These are phyloP conservation scores for Pyrrhia umbra DNA, from an alignment of 2,888 invertebrate species.

Conservation along the genomic window DNA sequence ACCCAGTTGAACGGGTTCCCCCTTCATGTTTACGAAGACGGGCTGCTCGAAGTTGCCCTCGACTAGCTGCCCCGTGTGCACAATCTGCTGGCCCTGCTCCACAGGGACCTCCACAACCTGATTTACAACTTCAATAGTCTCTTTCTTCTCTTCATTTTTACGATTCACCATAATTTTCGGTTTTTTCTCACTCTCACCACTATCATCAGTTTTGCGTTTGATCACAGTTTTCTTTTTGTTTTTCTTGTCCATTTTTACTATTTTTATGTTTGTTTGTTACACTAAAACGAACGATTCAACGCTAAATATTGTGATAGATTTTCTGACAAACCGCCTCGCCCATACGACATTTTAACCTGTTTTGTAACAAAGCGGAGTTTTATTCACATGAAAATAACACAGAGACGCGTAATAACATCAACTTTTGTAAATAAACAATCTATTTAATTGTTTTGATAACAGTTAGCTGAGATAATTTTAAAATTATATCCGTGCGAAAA, in stretches of 20 bases:
- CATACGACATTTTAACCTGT: conserved; percentile 72
- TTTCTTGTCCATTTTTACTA: conserved; percentile 89
- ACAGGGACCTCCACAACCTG: conserved; percentile 87
- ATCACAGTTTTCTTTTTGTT: conserved; percentile 87
- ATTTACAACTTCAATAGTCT: conserved; percentile 83
- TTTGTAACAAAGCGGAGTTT: conserved; percentile 3
- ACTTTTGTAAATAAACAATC: conserved; percentile 55
- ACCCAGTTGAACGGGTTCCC: conserved; percentile 86
- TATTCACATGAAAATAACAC: neutral
- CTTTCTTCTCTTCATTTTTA: conserved; percentile 83
- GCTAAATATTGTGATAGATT: conserved; percentile 60
- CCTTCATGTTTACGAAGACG: conserved; percentile 88
- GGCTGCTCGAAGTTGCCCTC: conserved; percentile 88
- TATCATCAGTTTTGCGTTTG: conserved; percentile 87
- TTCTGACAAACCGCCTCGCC: conserved; percentile 72
- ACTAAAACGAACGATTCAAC: conserved; percentile 58
- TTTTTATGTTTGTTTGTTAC: conserved; percentile 55
- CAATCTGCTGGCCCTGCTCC: conserved; percentile 86
- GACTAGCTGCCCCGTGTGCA: conserved; percentile 85
- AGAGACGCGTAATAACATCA: conserved; percentile 36
- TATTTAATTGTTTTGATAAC: conserved; percentile 65
- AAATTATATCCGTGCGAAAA: conserved; percentile 79
- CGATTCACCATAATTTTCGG: conserved; percentile 82
- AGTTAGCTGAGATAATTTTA: conserved; percentile 65
- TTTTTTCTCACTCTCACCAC: conserved; percentile 82